These are phyloP conservation scores for Dendrocopos noguchii DNA, from an alignment of 2,113 vertebrate species.

Conservation along the genomic window DNA sequence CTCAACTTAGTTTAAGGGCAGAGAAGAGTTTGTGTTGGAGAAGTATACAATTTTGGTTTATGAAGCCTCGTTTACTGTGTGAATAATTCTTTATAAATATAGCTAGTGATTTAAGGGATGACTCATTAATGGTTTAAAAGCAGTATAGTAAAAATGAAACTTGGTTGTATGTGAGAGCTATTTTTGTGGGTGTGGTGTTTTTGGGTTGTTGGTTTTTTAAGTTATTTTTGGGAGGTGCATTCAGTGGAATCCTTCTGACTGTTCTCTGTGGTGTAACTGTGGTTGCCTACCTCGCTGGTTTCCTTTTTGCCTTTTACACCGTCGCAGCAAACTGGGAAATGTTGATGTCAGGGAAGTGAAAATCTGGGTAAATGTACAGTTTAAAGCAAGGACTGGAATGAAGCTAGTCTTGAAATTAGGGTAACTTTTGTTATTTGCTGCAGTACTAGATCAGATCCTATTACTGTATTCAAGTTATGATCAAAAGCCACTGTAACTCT, in stretches of 20 bases:
- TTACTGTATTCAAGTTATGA: background rate
- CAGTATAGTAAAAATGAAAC: conserved; percentile 45
- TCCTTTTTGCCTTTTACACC: background rate
- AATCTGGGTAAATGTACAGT: background rate
- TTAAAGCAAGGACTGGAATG: background rate
- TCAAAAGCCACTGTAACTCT: background rate
- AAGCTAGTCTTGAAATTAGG: background rate
- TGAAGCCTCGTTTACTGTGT: conserved; percentile 9
- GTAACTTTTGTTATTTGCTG: background rate
- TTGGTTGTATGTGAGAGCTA: conserved; percentile 17
- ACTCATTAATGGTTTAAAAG: conserved; percentile 64
- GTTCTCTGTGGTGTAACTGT: accelerated
- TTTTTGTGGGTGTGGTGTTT: background rate
- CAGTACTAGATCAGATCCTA: background rate
- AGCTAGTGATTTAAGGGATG: conserved; percentile 57
- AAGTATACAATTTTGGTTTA: background rate
- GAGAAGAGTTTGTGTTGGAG: background rate
- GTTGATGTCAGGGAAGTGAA: background rate
- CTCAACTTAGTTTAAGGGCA: background rate
- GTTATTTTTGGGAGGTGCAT: conserved; percentile 21
- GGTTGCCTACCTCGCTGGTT: background rate
- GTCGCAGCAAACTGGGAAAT: background rate
- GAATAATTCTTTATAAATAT: conserved; percentile 56
- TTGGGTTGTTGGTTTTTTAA: background rate
- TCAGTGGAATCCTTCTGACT: background rate